Conservation (phyloP, 53 echinoderm and acorn worm genomes). For the Echinometra lucunter region DNA sequence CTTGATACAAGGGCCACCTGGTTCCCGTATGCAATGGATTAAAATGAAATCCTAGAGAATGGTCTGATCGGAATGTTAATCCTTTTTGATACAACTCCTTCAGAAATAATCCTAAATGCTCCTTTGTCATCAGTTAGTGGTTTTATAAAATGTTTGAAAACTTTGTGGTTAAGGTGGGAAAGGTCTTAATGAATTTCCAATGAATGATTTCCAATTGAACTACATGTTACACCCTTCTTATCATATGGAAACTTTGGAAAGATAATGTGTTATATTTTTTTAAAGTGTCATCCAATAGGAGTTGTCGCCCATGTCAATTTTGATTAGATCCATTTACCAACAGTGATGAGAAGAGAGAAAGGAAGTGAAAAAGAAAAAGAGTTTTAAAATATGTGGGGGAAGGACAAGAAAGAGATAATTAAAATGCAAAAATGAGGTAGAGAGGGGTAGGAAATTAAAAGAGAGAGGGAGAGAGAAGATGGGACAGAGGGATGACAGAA, state of each 20-base stretch:
- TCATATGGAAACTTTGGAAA: no score
- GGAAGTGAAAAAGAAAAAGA: no score
- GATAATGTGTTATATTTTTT: no score
- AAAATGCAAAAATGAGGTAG: not conserved
- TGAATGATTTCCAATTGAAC: not conserved
- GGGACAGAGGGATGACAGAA: not conserved
- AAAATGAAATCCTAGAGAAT: not conserved
- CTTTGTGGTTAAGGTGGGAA: not conserved
- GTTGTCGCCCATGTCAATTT: no score
- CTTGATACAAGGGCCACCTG: no score
- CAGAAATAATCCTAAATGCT: not conserved
- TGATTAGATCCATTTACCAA: no score
- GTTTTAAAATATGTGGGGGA: no score
- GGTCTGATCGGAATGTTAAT: slow-evolving; percentile 12
- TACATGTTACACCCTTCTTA: not conserved
- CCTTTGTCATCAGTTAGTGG: slow-evolving; percentile 13
- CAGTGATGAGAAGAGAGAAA: no score
- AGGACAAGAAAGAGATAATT: no score
- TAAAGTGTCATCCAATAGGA: no score
- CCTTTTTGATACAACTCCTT: not conserved
- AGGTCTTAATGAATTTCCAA: not conserved
- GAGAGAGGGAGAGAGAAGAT: not conserved
- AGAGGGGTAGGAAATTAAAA: not conserved
- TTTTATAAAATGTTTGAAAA: not conserved
- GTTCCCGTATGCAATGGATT: no score